Evolutionary conservation across 2,113 vertebrate species (phyloP), one percentile per base, ranked within the genome.

Genomic region (Saccopteryx leptura): DNA sequence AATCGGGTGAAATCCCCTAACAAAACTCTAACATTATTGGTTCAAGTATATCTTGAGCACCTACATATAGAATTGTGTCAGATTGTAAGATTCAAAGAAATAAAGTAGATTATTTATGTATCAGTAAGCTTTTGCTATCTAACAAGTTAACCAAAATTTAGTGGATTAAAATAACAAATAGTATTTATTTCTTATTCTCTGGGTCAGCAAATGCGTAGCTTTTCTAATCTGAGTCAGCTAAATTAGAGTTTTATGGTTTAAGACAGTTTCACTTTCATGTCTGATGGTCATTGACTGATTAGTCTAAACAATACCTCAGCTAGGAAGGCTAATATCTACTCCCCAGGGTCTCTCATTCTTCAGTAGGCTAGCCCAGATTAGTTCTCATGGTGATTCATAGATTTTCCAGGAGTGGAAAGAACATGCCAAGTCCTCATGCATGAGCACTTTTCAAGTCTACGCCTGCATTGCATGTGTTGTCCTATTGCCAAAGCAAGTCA

Each of bases 1-100:
- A 84, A 94, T 17, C 95, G 97, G 13, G 82, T 33, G 82, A 72
- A 69, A 63, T 2, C 17, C 26, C 31, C 19, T 24, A 78, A 88
- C 5, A 18, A 84, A 90, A 60, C 1, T 5, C 31, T 65, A 19
- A 69, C 7, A n/a, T 21, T 1, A 4, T 23, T 15, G 0, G 17
- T 39, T 88, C 39, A 92, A 17, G 31, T 33, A 28, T 60, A 15
- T 21, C 11, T 23, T 46, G 61, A 78, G 13, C 17, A 21, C 23
- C 31, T 76, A 58, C 31, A 33, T 50, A 65, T 31, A 39, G 39
- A 28, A 31, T 66, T 76, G 54, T 31, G 6, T 60, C 19, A 56
- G 7, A 68, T 60, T 76, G 50, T 71, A 28, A 48, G n/a, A 72
- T 72, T 74, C 19, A 63, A 76, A 92, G 63, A 95, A 74, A 92